Evolutionary conservation across 2,113 vertebrate genomes (phyloP), one percentile per base, ranked within the genome.

Genomic region (Pristiophorus japonicus): DNA sequence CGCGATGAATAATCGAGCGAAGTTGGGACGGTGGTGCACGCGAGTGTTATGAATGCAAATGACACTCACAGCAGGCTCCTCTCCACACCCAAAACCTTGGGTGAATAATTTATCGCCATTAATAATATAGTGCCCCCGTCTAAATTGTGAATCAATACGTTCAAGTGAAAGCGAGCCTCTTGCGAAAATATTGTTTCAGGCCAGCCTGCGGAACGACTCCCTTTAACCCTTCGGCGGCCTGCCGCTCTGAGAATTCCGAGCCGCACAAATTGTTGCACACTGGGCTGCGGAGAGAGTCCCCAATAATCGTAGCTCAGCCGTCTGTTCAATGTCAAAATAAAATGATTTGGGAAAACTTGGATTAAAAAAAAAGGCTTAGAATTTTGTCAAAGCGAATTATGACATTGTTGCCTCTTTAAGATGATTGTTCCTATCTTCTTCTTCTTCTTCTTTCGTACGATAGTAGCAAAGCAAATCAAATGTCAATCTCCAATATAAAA

Each of bases 21-120:
- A 70, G 93, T 47, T 73, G 34, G 66, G 93, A 70, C 42, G 34
- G 42, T 34, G 42, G 34, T n/a, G 12, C 4, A 18, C 27, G 5
- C 45, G 34, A 6, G 5, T 51, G 42, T 70, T 47, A 94, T 73
- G 62, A 92, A 92, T 92, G 92, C 8, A 65, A 63, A 63, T 63
- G 88, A 47, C 65, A 94, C 24, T 12, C 51, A 73, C 22, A 94
- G 66, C 92, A 16, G 66, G 66, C 45, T 51, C 12, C 10, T 8
- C 45, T 47, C 65, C 65, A 67, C 65, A 45, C 38, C 93, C 65
- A 94, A 66, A 67, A 51, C 66, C 42, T 16, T 30, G 42, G 42
- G 45, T 94, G 93, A 94, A 94, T 94, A 70, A 94, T 94, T 94
- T 94, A 92, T 38, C 88, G 38, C 24, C 93, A 94, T 94, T 94